Base-by-base conservation (phyloP, 2,113 vertebrate species). In the Apaloderma vittatum region DNA sequence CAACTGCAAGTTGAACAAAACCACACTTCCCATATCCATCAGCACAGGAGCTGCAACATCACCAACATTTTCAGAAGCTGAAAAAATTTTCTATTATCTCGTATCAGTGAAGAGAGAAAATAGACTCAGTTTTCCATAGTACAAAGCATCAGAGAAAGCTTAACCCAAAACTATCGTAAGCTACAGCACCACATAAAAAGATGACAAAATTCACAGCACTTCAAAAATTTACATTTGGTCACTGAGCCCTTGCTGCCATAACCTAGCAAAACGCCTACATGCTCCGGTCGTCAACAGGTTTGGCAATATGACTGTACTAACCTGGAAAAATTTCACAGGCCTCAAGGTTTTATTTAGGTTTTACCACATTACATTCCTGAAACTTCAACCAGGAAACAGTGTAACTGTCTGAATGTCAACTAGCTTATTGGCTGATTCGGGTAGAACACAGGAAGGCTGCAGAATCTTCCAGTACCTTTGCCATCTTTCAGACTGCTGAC, bases 71-170 rank as follows among this genome's bases (percentile, higher is more conserved):
- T 24, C 27, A 63, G 15, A 57, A 74, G 12, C 9, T n/a, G 30
- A 43, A 61, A 45, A 19, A 15, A 14, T 3, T 10, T 43, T 26
- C 13, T 18, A 2, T 46, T 21, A 15, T 17, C 8, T 54, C 30
- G 3, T 34, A 20, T 12, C 21, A 59, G 23, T 5, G 2, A 78
- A 55, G 21, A 43, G 15, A 78, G 14, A 30, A 68, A 57, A 49
- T 1, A 15, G 3, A 19, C 5, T 8, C 30, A 7, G 4, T 43
- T 54, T 34, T 22, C 62, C 32, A 2, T 15, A 51, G 40, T 5
- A 40, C 14, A 21, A 19, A 0, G 1, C 23, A 62, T 12, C 16
- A 15, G 48, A 27, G 48, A 68, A 43, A 30, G 6, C 20, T 46
- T 30, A 15, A 43, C 34, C 14, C 14, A 36, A 19, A 57, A 27